phyloP scores from a whole-genome alignment of 2,797 vertebrate species.

The Peromyscus attwateri region DNA sequence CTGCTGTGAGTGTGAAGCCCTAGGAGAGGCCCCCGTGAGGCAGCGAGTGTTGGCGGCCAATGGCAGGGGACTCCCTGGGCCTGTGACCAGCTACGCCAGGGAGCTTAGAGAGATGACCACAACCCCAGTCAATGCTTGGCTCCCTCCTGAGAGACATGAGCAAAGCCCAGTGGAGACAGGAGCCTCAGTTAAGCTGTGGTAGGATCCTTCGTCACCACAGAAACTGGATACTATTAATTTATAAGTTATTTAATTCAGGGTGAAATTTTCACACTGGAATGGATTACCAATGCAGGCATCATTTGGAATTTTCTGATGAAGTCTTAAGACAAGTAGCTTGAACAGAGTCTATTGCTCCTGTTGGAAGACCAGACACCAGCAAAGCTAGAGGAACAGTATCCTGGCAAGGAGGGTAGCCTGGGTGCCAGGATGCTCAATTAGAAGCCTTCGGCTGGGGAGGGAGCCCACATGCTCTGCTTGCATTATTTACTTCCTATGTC shows the following conservation, averaged over 20 bases:
- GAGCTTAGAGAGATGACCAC: not conserved
- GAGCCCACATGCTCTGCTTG: fast-evolving
- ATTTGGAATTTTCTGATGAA: not conserved
- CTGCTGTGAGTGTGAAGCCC: fast-evolving
- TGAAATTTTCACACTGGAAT: not conserved
- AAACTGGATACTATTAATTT: not conserved
- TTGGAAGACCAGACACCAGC: not conserved
- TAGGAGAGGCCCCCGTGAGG: fast-evolving
- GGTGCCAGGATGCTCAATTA: not conserved
- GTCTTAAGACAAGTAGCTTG: not conserved
- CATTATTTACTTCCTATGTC: not conserved
- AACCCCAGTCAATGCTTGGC: not conserved
- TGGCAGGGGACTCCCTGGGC: fast-evolving
- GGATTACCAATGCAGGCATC: not conserved
- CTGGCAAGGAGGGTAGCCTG: not conserved
- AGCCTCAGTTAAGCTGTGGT: not conserved
- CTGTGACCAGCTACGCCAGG: fast-evolving
- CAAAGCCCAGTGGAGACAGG: not conserved
- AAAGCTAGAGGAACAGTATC: not conserved
- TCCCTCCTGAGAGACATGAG: not conserved
- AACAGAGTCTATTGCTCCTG: not conserved
- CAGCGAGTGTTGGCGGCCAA: not conserved
- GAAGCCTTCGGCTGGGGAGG: not conserved
- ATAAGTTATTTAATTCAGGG: not conserved
- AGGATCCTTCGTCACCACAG: not conserved